Conservation (phyloP, 2,113 vertebrate genomes). For the Pogonocichla stellata region DNA sequence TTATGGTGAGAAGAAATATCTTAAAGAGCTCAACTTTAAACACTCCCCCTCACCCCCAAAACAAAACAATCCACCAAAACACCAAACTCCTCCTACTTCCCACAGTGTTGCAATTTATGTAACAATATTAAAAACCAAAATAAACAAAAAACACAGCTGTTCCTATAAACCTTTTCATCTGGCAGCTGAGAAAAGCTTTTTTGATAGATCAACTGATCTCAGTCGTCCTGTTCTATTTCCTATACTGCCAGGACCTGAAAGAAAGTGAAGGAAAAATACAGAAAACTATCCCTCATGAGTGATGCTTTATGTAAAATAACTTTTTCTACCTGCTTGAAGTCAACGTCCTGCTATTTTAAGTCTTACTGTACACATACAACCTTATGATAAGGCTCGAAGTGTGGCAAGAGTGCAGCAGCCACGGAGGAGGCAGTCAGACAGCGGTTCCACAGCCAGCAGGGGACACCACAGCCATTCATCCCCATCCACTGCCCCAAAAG, state of each 20-base stretch:
- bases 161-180: neutral
- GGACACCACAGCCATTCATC: neutral
- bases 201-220: neutral
- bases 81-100: neutral
- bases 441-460: neutral
- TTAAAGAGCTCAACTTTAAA: neutral
- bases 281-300: neutral
- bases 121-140: neutral
- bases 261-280: neutral
- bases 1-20: neutral
- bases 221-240: neutral
- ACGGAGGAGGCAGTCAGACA: neutral
- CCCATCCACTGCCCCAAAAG: neutral
- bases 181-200: neutral
- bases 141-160: neutral
- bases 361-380: neutral
- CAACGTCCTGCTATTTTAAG: neutral
- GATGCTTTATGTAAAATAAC: neutral
- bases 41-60: fast-evolving
- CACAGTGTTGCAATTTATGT: neutral
- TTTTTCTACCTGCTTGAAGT: neutral
- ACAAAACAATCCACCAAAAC: neutral
- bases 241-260: neutral
- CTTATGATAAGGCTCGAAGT: neutral
- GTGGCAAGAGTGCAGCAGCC: neutral